A percentile compares a stretch with the other conserved stretches of the same genome.
Evolutionary conservation across 35 echinoderm and acorn worm species (phyloP).

Genomic region (Eucidaris tribuloides): DNA sequence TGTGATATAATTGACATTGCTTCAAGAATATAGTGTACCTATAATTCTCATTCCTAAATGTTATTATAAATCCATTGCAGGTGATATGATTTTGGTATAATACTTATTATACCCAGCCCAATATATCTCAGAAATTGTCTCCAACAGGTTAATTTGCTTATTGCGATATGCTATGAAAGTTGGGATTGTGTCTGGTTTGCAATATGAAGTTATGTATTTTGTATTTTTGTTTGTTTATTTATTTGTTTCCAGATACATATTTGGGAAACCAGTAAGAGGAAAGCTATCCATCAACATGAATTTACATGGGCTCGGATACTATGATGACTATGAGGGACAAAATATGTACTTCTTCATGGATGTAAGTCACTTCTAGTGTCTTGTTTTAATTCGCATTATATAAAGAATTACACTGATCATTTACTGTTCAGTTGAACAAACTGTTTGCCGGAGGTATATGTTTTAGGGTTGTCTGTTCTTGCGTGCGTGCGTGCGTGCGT

Average conservation of each 20-base stretch:
- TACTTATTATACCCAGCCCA: not conserved
- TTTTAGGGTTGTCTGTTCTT: not conserved
- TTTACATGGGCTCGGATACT: conserved; percentile 86
- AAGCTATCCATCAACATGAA: conserved; percentile 90
- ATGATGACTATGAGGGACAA: conserved; percentile 60
- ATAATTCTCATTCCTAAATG: too few species aligned
- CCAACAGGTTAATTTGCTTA: not conserved
- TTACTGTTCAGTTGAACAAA: not conserved
- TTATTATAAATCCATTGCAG: not conserved
- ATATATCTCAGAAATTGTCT: not conserved
- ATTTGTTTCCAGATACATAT: conserved; percentile 60
- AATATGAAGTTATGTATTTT: not conserved
- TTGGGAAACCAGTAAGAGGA: conserved; percentile 78
- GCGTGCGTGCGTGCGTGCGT: too few species aligned
- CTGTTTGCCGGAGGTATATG: not conserved
- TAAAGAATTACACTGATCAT: not conserved
- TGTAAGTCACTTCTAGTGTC: conserved; percentile 35
- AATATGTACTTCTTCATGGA: conserved; percentile 79
- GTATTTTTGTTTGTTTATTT: not conserved
- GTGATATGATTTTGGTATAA: not conserved
- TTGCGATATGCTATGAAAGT: not conserved
- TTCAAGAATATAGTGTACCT: too few species aligned
- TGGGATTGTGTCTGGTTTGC: not conserved
- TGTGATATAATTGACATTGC: too few species aligned
- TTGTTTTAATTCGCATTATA: not conserved